Conservation (phyloP, 2,797 vertebrate species). For the Silurus aristotelis region DNA sequence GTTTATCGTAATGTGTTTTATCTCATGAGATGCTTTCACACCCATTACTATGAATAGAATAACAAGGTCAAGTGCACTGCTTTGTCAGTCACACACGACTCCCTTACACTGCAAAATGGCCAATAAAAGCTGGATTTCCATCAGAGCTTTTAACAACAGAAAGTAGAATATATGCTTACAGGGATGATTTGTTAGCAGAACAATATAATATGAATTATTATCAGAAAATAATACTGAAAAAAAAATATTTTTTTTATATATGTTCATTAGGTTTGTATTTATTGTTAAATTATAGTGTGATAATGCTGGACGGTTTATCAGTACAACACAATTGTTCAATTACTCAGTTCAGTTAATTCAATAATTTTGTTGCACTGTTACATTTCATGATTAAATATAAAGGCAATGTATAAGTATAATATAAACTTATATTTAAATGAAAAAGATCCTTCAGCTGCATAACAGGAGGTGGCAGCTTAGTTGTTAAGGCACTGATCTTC, state of each 20-base stretch:
- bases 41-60: conserved; percentile 30
- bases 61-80: conserved; percentile 30
- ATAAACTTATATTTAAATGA: too few species aligned
- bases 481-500: too few species aligned
- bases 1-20: conserved; percentile 36
- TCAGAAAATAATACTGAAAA: not conserved
- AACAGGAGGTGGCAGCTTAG: too few species aligned
- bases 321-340: not conserved
- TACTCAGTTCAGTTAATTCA: not conserved
- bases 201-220: not conserved
- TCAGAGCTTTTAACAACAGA: not conserved
- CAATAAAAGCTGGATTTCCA: conserved; percentile 1
- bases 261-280: not conserved
- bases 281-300: not conserved
- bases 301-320: not conserved
- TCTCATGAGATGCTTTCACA: conserved; percentile 31
- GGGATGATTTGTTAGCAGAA: not conserved
- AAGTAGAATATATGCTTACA: too few species aligned
- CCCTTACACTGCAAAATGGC: not conserved
- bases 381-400: not conserved
- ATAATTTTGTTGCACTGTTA: not conserved
- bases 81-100: not conserved
- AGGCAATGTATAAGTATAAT: not conserved
- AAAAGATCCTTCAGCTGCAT: not conserved
- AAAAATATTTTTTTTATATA: too few species aligned